Base-by-base conservation (phyloP, 2,797 vertebrate genomes). In the Pseudomugil tenellus region DNA sequence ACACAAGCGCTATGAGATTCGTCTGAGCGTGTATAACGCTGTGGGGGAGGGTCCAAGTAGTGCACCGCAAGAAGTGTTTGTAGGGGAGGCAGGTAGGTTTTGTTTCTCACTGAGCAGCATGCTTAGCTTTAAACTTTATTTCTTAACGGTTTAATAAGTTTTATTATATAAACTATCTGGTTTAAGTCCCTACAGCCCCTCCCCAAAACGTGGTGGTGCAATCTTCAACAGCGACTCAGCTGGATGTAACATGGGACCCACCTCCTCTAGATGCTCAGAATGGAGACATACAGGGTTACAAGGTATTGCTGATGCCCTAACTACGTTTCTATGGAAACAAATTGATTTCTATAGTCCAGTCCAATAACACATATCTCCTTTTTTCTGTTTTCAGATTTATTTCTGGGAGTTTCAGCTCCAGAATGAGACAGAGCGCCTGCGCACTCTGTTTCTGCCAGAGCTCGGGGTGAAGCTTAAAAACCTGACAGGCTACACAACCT, bases 201-300 rank as follows among this genome's bases (percentile, higher is more conserved):
- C 96, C 97, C 0, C 96, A 93, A 70, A 97, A 90, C 0, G 95
- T 98, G 57, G 93, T 90, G 0, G 84, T 98, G 80, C 96, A 96
- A 57, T 94, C 95, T 0, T 87, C 94, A 60, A 95, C 96, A 0
- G 98, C 98, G 74, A 97, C 96, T 1, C 98, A 98, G 89, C 94
- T 99, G 49, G 97, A 99, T 4, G 94, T 99, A 75, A 95, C 91
- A 0, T 99, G 98, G 98, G 96, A 97, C 2, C 96, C 97, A 0
- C 98, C 97, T 0, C 97, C 96, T 0, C 70, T 89, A 1, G 95
- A 98, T 54, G 92, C 92, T 59, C 97, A 97, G 92, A 98, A 99
- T 0, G 97, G 97, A 17, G 97, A 99, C 87, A 96, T 99, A 58
- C 97, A 99, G 81, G 98, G 97, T 46, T 99, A 99, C 83, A 99